phyloP scores from a whole-genome alignment of 1,140 invertebrate genomes.

The Dendroctonus valens region DNA sequence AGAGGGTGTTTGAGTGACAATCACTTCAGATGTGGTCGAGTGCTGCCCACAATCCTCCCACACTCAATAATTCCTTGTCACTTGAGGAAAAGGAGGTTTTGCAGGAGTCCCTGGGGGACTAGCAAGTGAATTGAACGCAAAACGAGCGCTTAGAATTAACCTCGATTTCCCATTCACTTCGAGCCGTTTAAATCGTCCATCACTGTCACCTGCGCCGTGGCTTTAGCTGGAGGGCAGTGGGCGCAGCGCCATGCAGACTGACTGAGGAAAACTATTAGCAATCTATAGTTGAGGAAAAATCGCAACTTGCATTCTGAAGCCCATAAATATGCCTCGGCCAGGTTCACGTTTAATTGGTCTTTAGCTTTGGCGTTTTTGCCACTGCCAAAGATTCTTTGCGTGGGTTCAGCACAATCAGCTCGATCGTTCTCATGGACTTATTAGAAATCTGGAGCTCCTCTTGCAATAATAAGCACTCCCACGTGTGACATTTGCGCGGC shows the following conservation, averaged over 20 bases:
- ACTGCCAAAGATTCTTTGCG: not conserved
- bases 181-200: slow-evolving; percentile 5
- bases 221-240: slow-evolving; percentile 9
- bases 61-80: no score
- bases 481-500: slow-evolving; percentile 6
- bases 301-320: not conserved
- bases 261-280: slow-evolving; percentile 1
- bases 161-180: slow-evolving; percentile 26
- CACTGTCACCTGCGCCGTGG: slow-evolving; percentile 17
- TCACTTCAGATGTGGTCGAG: no score
- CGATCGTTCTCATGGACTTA: slow-evolving; percentile 11
- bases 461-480: slow-evolving; percentile 8
- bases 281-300: slow-evolving; percentile 10
- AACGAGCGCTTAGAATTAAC: not conserved
- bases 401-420: no score
- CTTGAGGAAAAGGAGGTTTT: no score
- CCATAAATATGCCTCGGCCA: not conserved
- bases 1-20: no score
- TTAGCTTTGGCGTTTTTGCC: not conserved
- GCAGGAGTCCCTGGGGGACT: no score
- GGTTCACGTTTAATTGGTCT: no score
- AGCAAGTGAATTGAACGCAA: not conserved
- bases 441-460: slow-evolving; percentile 18
- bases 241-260: slow-evolving; percentile 26
- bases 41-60: no score